A percentile compares a stretch with the other conserved stretches of the same genome.
phyloP scores from a whole-genome alignment of 2,113 vertebrate species.

The Odontesthes bonariensis region DNA sequence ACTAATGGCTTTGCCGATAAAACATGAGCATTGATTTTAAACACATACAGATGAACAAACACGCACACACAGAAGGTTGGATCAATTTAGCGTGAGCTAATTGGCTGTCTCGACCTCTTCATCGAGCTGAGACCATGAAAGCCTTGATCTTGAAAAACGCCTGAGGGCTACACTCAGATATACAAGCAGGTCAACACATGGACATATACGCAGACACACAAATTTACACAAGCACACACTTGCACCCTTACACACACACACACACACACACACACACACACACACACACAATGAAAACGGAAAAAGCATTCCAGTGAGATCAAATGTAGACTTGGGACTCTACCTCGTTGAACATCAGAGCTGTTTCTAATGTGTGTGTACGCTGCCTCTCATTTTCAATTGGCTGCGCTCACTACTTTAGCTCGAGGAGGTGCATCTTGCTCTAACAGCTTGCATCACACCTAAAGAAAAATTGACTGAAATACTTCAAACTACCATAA shows the following conservation, averaged over 20 bases:
- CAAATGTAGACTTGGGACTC: constrained; percentile 32
- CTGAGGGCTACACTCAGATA: constrained; percentile 47
- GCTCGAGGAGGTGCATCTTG: constrained; percentile 15
- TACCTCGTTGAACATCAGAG: constrained; percentile 3
- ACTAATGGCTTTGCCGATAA: constrained; percentile 68
- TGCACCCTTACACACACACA: background rate
- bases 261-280: background rate
- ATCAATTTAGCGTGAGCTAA: constrained; percentile 73
- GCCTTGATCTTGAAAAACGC: constrained; percentile 67
- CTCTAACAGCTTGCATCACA: background rate
- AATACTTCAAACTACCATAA: background rate
- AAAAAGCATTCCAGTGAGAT: constrained; percentile 19
- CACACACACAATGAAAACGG: background rate
- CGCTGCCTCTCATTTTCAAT: background rate
- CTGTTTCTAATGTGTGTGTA: constrained; percentile 11
- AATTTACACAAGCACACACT: background rate
- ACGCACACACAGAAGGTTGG: constrained; percentile 22
- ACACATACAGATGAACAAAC: constrained; percentile 8
- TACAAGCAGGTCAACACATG: constrained; percentile 34
- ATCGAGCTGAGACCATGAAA: constrained; percentile 57
- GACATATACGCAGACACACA: constrained; percentile 12
- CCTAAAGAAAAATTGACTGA: constrained; percentile 1
- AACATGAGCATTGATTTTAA: constrained; percentile 62
- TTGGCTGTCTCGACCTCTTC: constrained; percentile 73
- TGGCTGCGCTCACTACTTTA: constrained; percentile 1